A percentile compares a stretch with the other conserved stretches of the same genome.
Conservation (phyloP, 1,140 invertebrate genomes). For the Drosophila mojavensis region DNA sequence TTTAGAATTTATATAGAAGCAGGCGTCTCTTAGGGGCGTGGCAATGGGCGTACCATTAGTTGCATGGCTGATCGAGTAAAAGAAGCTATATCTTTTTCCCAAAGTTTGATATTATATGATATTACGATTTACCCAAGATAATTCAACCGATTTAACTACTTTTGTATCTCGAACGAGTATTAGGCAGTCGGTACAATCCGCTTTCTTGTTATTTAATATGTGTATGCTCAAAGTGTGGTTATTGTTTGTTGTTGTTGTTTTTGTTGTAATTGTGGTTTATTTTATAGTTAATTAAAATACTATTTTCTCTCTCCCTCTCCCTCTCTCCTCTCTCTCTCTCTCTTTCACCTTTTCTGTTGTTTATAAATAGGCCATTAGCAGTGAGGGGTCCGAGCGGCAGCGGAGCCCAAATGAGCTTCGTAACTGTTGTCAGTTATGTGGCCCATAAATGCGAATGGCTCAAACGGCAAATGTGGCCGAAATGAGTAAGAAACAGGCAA, state of each 20-base stretch:
- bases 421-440: conserved; percentile 62
- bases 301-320: neutral
- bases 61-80: too few relatives aligned
- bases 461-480: conserved; percentile 34
- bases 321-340: neutral
- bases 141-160: too few relatives aligned
- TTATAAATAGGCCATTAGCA: conserved; percentile 66
- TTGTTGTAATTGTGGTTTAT: conserved; percentile 24
- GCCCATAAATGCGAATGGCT: conserved; percentile 57
- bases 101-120: too few relatives aligned
- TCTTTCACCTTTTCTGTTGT: neutral
- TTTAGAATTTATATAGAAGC: too few relatives aligned
- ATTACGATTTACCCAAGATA: too few relatives aligned
- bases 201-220: too few relatives aligned
- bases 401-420: conserved; percentile 34
- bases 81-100: too few relatives aligned
- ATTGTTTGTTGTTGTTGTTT: conserved; percentile 13
- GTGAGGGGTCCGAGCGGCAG: conserved; percentile 1
- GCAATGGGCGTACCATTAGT: too few relatives aligned
- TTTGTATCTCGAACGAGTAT: too few relatives aligned
- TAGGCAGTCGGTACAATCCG: too few relatives aligned
- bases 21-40: too few relatives aligned
- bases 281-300: conserved; percentile 47
- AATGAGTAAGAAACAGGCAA: neutral
- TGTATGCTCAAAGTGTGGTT: too few relatives aligned